Evolutionary conservation across 2,888 invertebrate genomes (phyloP).

Genomic region (Gortyna flavago): DNA sequence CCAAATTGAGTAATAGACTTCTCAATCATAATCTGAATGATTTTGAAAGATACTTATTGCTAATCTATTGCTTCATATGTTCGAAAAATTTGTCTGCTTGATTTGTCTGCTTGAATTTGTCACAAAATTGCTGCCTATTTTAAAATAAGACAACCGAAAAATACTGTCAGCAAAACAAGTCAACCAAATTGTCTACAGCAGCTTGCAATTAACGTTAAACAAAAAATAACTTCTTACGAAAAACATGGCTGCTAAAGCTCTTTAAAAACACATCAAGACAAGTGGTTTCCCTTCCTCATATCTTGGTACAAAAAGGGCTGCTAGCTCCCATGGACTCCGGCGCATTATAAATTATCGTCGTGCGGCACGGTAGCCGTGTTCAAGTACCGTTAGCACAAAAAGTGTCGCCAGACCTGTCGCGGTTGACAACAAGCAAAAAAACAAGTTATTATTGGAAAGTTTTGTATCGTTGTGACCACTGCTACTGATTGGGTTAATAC

Average conservation of each 20-base stretch:
- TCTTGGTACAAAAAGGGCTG: slow-evolving; percentile 14
- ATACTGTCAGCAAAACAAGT: background rate
- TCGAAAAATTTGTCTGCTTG: too few relatives aligned
- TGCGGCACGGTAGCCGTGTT: slow-evolving; percentile 46
- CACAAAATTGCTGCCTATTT: background rate
- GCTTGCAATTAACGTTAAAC: background rate
- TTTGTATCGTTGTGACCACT: background rate
- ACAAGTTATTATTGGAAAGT: slow-evolving; percentile 54
- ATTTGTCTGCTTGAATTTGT: too few relatives aligned
- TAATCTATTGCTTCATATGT: too few relatives aligned
- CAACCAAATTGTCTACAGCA: background rate
- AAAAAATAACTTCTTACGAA: background rate
- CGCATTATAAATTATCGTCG: slow-evolving; percentile 47
- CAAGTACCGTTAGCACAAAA: slow-evolving; percentile 56
- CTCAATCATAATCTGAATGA: too few relatives aligned
- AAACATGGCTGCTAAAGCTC: background rate
- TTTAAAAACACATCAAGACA: slow-evolving; percentile 29
- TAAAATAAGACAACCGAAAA: background rate
- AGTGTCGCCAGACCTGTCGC: slow-evolving; percentile 38
- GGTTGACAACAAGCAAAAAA: slow-evolving; percentile 41
- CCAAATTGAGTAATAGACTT: too few relatives aligned
- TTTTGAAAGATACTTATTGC: too few relatives aligned
- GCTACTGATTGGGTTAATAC: slow-evolving; percentile 5
- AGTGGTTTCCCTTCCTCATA: slow-evolving; percentile 1
- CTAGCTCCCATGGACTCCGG: slow-evolving; percentile 25